Evolutionary conservation across 2,797 vertebrate species (phyloP).

Genomic region (Australoheros facetus): DNA sequence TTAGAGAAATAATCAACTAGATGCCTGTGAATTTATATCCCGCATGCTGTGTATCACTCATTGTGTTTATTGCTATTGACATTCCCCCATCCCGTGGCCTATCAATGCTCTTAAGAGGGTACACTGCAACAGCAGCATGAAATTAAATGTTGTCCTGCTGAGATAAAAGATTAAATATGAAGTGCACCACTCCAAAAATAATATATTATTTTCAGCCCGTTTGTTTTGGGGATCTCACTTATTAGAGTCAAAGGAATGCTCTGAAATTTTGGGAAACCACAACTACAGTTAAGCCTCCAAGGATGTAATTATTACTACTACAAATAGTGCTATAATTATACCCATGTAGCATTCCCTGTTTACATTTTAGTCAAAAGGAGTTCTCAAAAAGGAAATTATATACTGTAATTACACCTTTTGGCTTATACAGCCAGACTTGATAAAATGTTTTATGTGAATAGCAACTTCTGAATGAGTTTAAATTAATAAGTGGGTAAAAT

Average conservation of each 20-base stretch:
- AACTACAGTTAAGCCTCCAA: slow-evolving; percentile 7
- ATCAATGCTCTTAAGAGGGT: slow-evolving; percentile 55
- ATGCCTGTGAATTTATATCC: slow-evolving; percentile 71
- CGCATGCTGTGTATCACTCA: slow-evolving; percentile 44
- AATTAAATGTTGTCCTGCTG: slow-evolving; percentile 41
- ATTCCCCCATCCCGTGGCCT: slow-evolving; percentile 8
- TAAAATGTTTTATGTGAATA: background rate
- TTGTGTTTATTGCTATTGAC: slow-evolving; percentile 58
- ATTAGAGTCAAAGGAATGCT: slow-evolving; percentile 9
- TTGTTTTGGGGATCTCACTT: background rate
- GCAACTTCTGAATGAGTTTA: background rate
- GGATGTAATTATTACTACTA: slow-evolving; percentile 17
- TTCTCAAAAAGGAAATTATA: background rate
- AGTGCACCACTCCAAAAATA: background rate
- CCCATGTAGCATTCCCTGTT: background rate
- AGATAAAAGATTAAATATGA: slow-evolving; percentile 44
- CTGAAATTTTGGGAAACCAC: background rate
- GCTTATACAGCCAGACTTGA: background rate
- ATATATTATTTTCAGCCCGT: slow-evolving; percentile 8
- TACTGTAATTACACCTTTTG: slow-evolving; percentile 4
- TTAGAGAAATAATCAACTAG: slow-evolving; percentile 79
- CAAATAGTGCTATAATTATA: slow-evolving; percentile 18
- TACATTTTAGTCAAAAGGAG: slow-evolving; percentile 3
- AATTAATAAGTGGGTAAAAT: background rate
- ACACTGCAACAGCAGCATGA: slow-evolving; percentile 30